Evolutionary conservation across 2,113 vertebrate genomes (phyloP).

Genomic region (Bombycilla garrulus): DNA sequence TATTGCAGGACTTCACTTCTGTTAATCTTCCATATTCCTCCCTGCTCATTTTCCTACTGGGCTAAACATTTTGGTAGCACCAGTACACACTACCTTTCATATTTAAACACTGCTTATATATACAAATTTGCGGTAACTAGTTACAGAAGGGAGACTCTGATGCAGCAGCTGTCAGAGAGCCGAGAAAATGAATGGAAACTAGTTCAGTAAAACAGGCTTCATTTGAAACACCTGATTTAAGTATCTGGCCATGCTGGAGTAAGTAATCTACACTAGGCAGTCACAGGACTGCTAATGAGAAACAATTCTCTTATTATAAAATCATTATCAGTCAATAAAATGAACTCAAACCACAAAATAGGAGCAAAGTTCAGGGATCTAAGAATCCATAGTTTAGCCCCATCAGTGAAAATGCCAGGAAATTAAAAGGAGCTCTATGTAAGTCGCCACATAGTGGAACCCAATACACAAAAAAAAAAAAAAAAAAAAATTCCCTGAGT

Average conservation of each 20-base stretch:
- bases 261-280: neutral
- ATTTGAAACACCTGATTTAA: constrained; percentile 43
- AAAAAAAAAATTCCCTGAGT: neutral
- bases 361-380: constrained; percentile 38
- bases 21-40: neutral
- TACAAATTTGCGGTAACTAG: neutral
- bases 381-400: constrained; percentile 9
- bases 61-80: neutral
- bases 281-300: constrained; percentile 4
- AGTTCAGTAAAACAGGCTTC: constrained; percentile 22
- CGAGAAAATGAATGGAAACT: constrained; percentile 37
- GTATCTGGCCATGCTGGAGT: constrained; percentile 4
- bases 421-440: constrained; percentile 15
- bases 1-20: neutral
- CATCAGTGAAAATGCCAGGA: constrained; percentile 12
- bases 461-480: neutral
- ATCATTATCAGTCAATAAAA: constrained; percentile 48
- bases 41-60: neutral
- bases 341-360: constrained; percentile 24
- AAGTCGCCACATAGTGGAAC: neutral
- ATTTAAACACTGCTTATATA: neutral
- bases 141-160: constrained; percentile 23
- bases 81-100: neutral
- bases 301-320: constrained; percentile 42
- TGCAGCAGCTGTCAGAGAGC: constrained; percentile 15